phyloP scores from a whole-genome alignment of 2,113 vertebrate species.

The Ceyx melanurus region DNA sequence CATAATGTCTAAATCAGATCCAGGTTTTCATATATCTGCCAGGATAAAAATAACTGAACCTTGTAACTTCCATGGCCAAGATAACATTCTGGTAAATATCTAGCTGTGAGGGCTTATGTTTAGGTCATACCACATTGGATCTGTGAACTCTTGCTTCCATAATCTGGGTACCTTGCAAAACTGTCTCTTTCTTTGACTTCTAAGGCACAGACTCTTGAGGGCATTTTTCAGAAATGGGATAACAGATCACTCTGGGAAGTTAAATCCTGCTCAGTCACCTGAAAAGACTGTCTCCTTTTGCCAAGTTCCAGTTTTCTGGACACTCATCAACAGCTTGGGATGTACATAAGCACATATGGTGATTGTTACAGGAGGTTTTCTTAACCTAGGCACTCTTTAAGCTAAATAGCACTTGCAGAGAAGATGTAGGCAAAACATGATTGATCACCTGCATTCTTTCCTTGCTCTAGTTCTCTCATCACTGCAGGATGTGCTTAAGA shows the following conservation, averaged over 20 bases:
- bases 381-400: neutral
- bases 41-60: neutral
- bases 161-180: neutral
- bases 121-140: neutral
- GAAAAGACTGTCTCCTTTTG: neutral
- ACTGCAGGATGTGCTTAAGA: neutral
- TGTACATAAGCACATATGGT: neutral
- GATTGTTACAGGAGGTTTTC: neutral
- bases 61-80: neutral
- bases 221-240: neutral
- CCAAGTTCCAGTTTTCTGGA: conserved; percentile 15
- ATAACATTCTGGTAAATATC: neutral
- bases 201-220: neutral
- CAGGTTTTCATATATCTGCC: neutral
- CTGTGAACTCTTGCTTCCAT: neutral
- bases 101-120: neutral
- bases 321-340: neutral
- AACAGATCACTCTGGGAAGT: neutral
- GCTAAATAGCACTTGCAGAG: neutral
- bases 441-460: neutral
- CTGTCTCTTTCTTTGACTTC: neutral
- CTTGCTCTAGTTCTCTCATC: neutral
- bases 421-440: neutral
- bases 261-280: neutral
- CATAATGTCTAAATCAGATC: neutral